A percentile compares a stretch with the other conserved stretches of the same genome.
Conservation (phyloP, 2,113 vertebrate species). For the Periophthalmodon schlosseri region DNA sequence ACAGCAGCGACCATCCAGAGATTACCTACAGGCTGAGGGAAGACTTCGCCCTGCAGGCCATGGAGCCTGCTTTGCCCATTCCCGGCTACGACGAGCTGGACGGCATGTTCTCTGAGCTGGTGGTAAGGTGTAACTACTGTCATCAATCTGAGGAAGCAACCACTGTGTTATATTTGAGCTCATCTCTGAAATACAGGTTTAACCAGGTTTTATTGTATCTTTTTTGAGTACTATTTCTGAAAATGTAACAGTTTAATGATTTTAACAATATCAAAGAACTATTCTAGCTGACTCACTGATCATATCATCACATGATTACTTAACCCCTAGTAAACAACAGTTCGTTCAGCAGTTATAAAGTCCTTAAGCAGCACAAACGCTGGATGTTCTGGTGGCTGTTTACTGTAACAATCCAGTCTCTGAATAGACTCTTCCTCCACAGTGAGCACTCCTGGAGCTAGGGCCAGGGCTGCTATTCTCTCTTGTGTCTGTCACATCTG, state of each 20-base stretch:
- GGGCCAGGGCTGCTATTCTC: slow-evolving; percentile 36
- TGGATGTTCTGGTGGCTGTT: slow-evolving; percentile 9
- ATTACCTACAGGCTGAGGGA: slow-evolving; percentile 96
- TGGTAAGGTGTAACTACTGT: slow-evolving; percentile 80
- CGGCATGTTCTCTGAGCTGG: slow-evolving; percentile 92
- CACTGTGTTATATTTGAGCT: neutral
- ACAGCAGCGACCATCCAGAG: slow-evolving; percentile 93
- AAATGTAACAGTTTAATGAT: neutral
- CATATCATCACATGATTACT: neutral
- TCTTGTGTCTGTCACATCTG: slow-evolving; percentile 59
- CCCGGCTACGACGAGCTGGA: slow-evolving; percentile 92
- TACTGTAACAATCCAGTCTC: slow-evolving; percentile 22
- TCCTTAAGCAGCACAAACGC: neutral
- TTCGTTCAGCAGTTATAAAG: neutral
- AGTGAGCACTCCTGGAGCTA: slow-evolving; percentile 38
- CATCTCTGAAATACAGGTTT: neutral
- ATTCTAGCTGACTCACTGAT: neutral
- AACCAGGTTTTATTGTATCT: neutral
- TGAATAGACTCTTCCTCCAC: slow-evolving; percentile 30
- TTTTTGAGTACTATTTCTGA: neutral
- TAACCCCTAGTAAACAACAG: neutral
- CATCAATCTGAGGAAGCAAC: neutral
- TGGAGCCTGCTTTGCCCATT: slow-evolving; percentile 94
- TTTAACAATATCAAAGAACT: neutral
- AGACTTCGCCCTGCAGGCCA: slow-evolving; percentile 93